A percentile compares a stretch with the other conserved stretches of the same genome.
Evolutionary conservation across 2,797 vertebrate species (phyloP).

Genomic region (Tragelaphus oryx): DNA sequence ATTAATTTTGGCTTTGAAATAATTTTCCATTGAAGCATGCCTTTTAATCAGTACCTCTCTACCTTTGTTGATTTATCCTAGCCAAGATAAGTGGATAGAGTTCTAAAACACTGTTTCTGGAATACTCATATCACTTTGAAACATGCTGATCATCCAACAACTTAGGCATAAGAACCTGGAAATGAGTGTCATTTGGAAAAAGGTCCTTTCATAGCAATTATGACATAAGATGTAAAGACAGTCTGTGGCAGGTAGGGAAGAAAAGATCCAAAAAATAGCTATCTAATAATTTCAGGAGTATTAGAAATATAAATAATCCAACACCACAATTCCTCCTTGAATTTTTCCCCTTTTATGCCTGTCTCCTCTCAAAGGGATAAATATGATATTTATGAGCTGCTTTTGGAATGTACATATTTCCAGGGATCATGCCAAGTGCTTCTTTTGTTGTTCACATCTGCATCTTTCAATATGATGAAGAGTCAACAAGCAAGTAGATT

Average conservation of each 20-base stretch:
- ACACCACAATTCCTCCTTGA: constrained; percentile 55
- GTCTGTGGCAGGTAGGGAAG: constrained; percentile 73
- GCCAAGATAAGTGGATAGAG: constrained; percentile 59
- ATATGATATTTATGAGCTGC: constrained; percentile 57
- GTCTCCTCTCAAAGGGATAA: constrained; percentile 53
- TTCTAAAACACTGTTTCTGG: constrained; percentile 72
- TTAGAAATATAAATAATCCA: constrained; percentile 79
- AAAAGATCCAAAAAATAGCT: constrained; percentile 78
- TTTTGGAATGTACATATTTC: constrained; percentile 58
- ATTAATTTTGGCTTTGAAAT: constrained; percentile 75
- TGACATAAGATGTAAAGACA: constrained; percentile 69
- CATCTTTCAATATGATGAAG: constrained; percentile 52
- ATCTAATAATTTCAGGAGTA: constrained; percentile 79
- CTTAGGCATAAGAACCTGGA: constrained; percentile 67
- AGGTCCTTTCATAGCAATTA: constrained; percentile 65
- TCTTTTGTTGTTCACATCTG: constrained; percentile 64
- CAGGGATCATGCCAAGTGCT: constrained; percentile 61
- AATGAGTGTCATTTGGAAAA: constrained; percentile 63
- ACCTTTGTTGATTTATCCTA: constrained; percentile 72
- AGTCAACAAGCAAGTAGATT: constrained; percentile 52
- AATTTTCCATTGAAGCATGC: constrained; percentile 74
- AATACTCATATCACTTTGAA: constrained; percentile 68
- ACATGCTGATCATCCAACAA: constrained; percentile 63
- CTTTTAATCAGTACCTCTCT: constrained; percentile 76
- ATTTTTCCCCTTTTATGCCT: constrained; percentile 51